A percentile compares a stretch with the other conserved stretches of the same genome.
Conservation (phyloP, 2,888 invertebrate species). For the Leptinotarsa rubiginosa region DNA sequence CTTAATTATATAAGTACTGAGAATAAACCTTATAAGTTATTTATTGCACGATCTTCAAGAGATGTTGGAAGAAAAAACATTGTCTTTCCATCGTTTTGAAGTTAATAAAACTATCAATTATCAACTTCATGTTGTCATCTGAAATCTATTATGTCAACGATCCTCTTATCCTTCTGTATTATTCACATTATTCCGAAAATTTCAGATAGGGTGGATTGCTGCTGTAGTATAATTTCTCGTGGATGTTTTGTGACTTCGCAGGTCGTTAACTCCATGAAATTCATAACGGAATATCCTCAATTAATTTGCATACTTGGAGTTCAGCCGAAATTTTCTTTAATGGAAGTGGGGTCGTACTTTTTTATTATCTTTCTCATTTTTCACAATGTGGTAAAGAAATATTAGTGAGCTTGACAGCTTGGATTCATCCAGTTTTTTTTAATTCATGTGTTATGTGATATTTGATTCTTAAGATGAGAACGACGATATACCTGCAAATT, state of each 20-base stretch:
- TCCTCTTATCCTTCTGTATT: neutral
- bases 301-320: constrained; percentile 6
- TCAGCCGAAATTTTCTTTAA: neutral
- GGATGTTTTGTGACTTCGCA: neutral
- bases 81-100: no score
- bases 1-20: no score
- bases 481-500: no score
- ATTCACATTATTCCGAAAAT: neutral
- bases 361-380: neutral
- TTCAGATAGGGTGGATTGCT: neutral
- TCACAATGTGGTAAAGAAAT: neutral
- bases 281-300: neutral
- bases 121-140: neutral
- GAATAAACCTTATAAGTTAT: no score
- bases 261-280: constrained; percentile 8
- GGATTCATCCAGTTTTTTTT: no score
- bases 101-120: no score
- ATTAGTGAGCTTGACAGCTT: no score
- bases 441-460: no score
- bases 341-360: neutral
- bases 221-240: neutral
- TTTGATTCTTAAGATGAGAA: no score
- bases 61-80: no score
- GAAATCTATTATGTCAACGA: neutral
- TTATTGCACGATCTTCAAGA: no score